phyloP scores from a whole-genome alignment of 1,140 invertebrate species.

The Drosophila rhopaloa region DNA sequence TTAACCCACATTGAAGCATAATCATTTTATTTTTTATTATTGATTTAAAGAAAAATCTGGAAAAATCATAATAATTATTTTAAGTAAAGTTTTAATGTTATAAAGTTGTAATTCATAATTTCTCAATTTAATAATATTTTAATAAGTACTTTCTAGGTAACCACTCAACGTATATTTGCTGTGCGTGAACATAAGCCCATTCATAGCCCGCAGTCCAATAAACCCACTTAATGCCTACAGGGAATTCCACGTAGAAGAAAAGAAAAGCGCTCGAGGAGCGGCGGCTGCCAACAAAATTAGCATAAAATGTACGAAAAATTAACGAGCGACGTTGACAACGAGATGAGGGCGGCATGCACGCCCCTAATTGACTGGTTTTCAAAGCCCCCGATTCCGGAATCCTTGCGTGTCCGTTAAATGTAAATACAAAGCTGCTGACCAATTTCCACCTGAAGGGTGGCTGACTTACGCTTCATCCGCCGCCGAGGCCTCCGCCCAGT shows the following conservation, averaged over 20 bases:
- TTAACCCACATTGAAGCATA: too few relatives aligned
- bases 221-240: conserved; percentile 38
- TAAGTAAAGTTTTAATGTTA: too few relatives aligned
- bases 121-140: too few relatives aligned
- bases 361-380: conserved; percentile 68
- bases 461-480: conserved; percentile 83
- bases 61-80: too few relatives aligned
- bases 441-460: conserved; percentile 6
- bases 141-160: neutral
- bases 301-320: conserved; percentile 79
- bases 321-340: conserved; percentile 64
- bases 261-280: conserved; percentile 33
- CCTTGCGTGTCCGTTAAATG: conserved; percentile 9
- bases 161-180: neutral
- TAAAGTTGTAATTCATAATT: too few relatives aligned
- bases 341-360: conserved; percentile 43
- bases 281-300: conserved; percentile 72
- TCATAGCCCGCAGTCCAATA: conserved; percentile 16
- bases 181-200: conserved; percentile 2
- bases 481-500: conserved; percentile 72
- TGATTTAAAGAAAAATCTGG: too few relatives aligned
- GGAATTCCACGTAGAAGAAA: conserved; percentile 32
- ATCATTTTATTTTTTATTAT: too few relatives aligned
- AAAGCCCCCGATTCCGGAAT: conserved; percentile 13
- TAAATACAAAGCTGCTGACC: conserved; percentile 10